Conservation (phyloP, 1,140 invertebrate species). For the Cydia amplana region DNA sequence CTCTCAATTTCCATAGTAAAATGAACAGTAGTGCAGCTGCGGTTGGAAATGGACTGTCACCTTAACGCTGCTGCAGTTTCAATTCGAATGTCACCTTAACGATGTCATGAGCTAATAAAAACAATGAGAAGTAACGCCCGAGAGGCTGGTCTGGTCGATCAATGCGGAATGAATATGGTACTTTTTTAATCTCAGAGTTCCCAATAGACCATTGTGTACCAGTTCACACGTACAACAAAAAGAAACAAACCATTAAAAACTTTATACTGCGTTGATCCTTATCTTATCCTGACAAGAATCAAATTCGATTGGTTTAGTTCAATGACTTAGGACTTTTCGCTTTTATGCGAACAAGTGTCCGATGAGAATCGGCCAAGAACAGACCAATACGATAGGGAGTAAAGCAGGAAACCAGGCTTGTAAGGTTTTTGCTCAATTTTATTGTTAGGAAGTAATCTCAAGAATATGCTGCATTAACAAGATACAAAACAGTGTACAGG, state of each 20-base stretch:
- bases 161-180: constrained; percentile 24
- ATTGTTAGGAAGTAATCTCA: not conserved
- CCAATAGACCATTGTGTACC: constrained; percentile 9
- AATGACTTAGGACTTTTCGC: not conserved
- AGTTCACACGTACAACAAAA: not conserved
- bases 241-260: not conserved
- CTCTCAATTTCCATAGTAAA: too few species aligned
- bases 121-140: not conserved
- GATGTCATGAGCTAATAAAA: not conserved
- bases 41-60: too few species aligned
- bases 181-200: constrained; percentile 22
- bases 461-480: not conserved
- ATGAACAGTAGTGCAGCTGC: too few species aligned
- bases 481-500: not conserved
- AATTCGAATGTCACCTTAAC: not conserved
- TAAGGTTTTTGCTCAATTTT: constrained; percentile 14
- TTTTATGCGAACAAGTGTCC: not conserved
- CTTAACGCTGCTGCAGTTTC: not conserved
- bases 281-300: not conserved
- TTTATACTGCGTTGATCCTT: not conserved
- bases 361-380: constrained; percentile 23
- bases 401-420: constrained; percentile 9
- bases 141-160: constrained; percentile 6
- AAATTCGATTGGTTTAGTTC: not conserved
- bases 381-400: constrained; percentile 25